phyloP scores from a whole-genome alignment of 2,797 vertebrate species.

The Enteromius unitaeniatus region DNA sequence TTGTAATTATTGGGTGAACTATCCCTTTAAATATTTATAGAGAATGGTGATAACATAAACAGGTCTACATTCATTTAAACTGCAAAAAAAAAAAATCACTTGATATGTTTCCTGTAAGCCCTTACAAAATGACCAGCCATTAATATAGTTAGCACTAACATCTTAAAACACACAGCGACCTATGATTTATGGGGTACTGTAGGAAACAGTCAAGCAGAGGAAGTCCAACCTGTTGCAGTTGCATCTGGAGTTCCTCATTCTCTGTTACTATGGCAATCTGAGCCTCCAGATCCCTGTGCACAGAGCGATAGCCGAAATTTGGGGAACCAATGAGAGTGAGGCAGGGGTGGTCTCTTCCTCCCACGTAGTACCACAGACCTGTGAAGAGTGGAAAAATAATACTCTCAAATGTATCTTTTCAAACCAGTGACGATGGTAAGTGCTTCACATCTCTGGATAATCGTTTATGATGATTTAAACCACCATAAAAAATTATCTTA shows the following conservation, averaged over 20 bases:
- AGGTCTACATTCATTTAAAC: neutral
- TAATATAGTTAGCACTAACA: neutral
- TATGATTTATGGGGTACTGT: neutral
- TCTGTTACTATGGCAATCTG: constrained; percentile 96
- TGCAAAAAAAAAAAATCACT: neutral
- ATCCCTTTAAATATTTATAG: neutral
- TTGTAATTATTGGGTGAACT: neutral
- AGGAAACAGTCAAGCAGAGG: neutral
- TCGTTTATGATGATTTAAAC: neutral
- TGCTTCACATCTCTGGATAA: neutral
- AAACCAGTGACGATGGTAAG: neutral
- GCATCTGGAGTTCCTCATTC: constrained; percentile 87
- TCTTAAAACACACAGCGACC: neutral
- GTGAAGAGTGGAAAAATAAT: constrained; percentile 57
- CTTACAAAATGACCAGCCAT: neutral
- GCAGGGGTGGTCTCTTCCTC: constrained; percentile 87
- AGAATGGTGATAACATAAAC: neutral
- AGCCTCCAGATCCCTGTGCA: constrained; percentile 96
- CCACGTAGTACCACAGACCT: constrained; percentile 98
- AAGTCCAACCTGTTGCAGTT: constrained; percentile 87
- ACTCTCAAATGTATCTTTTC: neutral
- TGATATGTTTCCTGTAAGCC: neutral
- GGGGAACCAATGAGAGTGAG: constrained; percentile 97
- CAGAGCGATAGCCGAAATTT: constrained; percentile 96
- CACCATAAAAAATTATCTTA: neutral